Conservation (phyloP, 2,888 invertebrate species). For the Crepidodera aurea region DNA sequence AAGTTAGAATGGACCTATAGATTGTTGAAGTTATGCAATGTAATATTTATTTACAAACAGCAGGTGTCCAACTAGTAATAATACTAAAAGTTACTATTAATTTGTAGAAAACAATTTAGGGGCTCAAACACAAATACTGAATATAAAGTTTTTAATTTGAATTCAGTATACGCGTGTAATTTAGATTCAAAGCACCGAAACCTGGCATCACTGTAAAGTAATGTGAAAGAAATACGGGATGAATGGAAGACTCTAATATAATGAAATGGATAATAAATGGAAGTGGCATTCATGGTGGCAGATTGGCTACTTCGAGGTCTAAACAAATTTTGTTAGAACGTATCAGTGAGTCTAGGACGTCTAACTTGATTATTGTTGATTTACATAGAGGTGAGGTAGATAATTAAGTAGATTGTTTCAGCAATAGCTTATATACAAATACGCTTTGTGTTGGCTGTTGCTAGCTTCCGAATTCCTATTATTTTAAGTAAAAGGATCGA, state of each 20-base stretch:
- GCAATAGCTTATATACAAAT: constrained; percentile 44
- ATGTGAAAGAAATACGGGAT: constrained; percentile 29
- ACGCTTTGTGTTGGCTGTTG: constrained; percentile 1
- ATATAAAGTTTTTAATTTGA: too few relatives aligned
- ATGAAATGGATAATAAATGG: constrained; percentile 39
- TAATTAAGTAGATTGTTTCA: constrained; percentile 53
- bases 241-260: constrained; percentile 32
- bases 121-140: too few relatives aligned
- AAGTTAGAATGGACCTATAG: too few relatives aligned
- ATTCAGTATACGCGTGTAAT: background rate
- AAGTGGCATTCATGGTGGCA: constrained; percentile 39
- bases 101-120: too few relatives aligned
- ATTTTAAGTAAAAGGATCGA: constrained; percentile 31
- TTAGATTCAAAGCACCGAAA: background rate
- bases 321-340: constrained; percentile 46
- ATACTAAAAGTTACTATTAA: background rate
- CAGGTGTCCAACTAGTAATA: too few relatives aligned
- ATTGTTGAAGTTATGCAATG: constrained; percentile 3
- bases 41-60: too few relatives aligned
- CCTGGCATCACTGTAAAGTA: background rate
- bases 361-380: constrained; percentile 53
- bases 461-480: constrained; percentile 26
- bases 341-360: constrained; percentile 50
- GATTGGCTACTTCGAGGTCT: constrained; percentile 45
- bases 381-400: constrained; percentile 53